Conservation (phyloP, 1,140 invertebrate species). For the Rhizoglyphus robini region DNA sequence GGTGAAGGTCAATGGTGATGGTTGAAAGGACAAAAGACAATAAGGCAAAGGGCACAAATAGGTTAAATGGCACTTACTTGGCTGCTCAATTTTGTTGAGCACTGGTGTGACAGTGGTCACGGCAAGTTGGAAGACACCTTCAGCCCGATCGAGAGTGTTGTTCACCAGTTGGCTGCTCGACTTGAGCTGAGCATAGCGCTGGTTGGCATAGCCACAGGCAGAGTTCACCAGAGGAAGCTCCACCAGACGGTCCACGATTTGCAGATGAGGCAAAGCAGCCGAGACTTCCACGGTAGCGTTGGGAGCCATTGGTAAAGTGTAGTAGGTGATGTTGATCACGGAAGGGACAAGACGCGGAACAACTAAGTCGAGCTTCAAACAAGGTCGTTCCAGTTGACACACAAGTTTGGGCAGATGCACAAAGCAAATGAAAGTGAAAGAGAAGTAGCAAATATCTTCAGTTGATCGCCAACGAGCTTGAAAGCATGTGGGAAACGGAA, state of each 20-base stretch:
- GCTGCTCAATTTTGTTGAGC: constrained; percentile 5
- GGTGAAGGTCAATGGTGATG: neutral
- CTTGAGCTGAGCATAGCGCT: neutral
- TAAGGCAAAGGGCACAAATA: too few relatives aligned
- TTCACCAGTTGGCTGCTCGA: neutral
- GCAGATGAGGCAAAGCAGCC: neutral
- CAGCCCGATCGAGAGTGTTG: neutral
- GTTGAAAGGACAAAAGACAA: too few relatives aligned
- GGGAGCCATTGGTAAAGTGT: neutral
- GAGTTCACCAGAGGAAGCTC: neutral
- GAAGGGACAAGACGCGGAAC: neutral
- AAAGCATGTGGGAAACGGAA: too few relatives aligned
- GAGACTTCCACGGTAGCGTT: neutral
- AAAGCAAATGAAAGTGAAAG: too few relatives aligned
- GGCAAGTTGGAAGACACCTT: neutral
- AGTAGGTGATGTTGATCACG: neutral
- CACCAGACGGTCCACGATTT: neutral
- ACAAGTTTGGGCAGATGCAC: too few relatives aligned
- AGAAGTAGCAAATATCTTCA: too few relatives aligned
- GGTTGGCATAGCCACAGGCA: neutral
- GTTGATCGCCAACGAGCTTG: too few relatives aligned
- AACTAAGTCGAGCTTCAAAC: neutral
- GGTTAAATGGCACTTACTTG: too few relatives aligned
- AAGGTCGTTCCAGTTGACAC: too few relatives aligned
- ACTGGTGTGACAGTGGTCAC: neutral